A percentile compares a stretch with the other conserved stretches of the same genome.
phyloP scores from a whole-genome alignment of 2,888 invertebrate species.

The Cephus pulcher region DNA sequence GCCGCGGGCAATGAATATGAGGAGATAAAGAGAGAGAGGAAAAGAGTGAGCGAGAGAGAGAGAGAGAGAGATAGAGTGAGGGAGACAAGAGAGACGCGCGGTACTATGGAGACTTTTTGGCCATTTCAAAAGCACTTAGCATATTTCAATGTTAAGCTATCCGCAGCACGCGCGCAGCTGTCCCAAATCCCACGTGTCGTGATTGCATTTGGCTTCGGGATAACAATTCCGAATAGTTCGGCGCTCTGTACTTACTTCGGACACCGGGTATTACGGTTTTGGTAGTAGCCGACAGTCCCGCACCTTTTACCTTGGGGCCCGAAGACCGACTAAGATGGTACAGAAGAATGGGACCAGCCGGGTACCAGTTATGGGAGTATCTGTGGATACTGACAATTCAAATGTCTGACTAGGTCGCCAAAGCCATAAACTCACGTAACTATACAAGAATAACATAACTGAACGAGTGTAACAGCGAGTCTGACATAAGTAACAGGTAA shows the following conservation, averaged over 20 bases:
- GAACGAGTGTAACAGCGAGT: not conserved
- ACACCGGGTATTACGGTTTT: slow-evolving; percentile 25
- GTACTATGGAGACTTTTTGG: not conserved
- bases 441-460: not conserved
- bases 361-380: not conserved
- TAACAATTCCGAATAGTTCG: slow-evolving; percentile 41
- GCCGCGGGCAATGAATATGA: slow-evolving; percentile 25
- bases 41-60: not conserved
- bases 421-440: not conserved
- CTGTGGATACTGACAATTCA: not conserved
- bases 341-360: not conserved
- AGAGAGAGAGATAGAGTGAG: not conserved
- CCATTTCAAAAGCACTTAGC: slow-evolving; percentile 34
- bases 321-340: not conserved
- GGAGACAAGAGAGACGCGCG: not conserved
- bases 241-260: slow-evolving; percentile 32
- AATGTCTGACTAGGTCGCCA: not conserved
- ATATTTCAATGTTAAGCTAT: slow-evolving; percentile 54
- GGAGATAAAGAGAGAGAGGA: slow-evolving; percentile 1
- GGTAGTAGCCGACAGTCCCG: not conserved
- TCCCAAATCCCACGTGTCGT: slow-evolving; percentile 58
- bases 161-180: slow-evolving; percentile 55
- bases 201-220: slow-evolving; percentile 53
- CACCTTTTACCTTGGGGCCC: slow-evolving; percentile 3
- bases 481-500: not conserved